Conservation (phyloP, 2,113 vertebrate genomes). For the Myrmophylax atrothorax region DNA sequence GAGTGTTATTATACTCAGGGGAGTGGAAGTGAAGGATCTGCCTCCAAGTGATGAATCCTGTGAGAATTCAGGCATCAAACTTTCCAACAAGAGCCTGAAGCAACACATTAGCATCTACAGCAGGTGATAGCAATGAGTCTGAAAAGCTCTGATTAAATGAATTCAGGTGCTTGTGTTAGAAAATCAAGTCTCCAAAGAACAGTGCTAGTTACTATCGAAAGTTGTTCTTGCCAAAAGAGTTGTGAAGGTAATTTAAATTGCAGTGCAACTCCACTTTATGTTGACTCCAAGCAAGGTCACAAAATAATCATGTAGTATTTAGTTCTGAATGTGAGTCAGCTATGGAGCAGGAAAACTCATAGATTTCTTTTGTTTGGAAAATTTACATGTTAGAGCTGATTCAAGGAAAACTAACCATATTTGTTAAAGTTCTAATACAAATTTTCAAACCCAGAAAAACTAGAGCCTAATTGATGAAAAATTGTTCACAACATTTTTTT, state of each 20-base stretch:
- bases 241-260: not conserved
- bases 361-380: not conserved
- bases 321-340: not conserved
- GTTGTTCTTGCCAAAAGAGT: not conserved
- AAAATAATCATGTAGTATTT: not conserved
- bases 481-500: not conserved
- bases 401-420: not conserved
- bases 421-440: not conserved
- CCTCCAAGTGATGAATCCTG: not conserved
- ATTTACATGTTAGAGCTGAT: not conserved
- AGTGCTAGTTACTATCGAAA: not conserved
- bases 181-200: not conserved
- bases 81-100: constrained; percentile 1
- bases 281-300: not conserved
- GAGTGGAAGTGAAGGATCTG: not conserved
- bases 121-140: constrained; percentile 3
- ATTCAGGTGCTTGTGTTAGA: constrained; percentile 28
- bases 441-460: not conserved
- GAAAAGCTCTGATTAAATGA: constrained; percentile 27
- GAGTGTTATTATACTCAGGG: not conserved
- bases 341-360: not conserved
- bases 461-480: not conserved
- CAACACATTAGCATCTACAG: not conserved
- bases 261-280: not conserved
- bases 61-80: constrained; percentile 3